Evolutionary conservation across 1,140 invertebrate species (phyloP).

Genomic region (Hyles euphorbiae): DNA sequence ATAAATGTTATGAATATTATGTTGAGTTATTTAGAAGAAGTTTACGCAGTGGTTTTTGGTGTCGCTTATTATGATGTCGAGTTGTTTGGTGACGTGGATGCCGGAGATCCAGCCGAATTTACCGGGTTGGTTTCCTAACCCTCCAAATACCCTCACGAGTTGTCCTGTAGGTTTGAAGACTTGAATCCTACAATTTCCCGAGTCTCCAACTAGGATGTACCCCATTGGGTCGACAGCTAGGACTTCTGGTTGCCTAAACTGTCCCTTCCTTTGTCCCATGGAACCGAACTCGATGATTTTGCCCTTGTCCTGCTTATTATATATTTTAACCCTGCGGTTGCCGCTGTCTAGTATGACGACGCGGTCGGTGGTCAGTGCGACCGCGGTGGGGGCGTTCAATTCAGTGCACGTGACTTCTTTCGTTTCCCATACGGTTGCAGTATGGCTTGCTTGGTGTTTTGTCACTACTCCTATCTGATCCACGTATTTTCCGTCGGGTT

Average conservation of each 20-base stretch:
- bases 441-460: slow-evolving; percentile 36
- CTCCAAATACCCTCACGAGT: slow-evolving; percentile 80
- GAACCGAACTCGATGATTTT: slow-evolving; percentile 77
- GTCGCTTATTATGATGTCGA: slow-evolving; percentile 82
- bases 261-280: slow-evolving; percentile 77
- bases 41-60: slow-evolving; percentile 83
- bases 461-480: slow-evolving; percentile 63
- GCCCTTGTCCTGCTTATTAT: slow-evolving; percentile 71
- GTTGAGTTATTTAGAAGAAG: slow-evolving; percentile 75
- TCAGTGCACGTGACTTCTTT: slow-evolving; percentile 64
- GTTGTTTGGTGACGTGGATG: slow-evolving; percentile 79
- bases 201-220: slow-evolving; percentile 85
- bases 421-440: slow-evolving; percentile 44
- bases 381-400: slow-evolving; percentile 82
- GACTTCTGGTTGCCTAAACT: slow-evolving; percentile 81
- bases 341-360: slow-evolving; percentile 80
- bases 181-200: slow-evolving; percentile 85
- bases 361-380: slow-evolving; percentile 77
- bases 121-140: slow-evolving; percentile 76
- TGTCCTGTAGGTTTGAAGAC: slow-evolving; percentile 81
- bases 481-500: slow-evolving; percentile 67
- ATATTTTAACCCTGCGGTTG: slow-evolving; percentile 80
- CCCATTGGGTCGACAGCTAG: slow-evolving; percentile 82
- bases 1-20: slow-evolving; percentile 7
- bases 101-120: slow-evolving; percentile 84